A percentile compares a stretch with the other conserved stretches of the same genome.
Conservation (phyloP, 2,888 invertebrate species). For the Eilema depressum region DNA sequence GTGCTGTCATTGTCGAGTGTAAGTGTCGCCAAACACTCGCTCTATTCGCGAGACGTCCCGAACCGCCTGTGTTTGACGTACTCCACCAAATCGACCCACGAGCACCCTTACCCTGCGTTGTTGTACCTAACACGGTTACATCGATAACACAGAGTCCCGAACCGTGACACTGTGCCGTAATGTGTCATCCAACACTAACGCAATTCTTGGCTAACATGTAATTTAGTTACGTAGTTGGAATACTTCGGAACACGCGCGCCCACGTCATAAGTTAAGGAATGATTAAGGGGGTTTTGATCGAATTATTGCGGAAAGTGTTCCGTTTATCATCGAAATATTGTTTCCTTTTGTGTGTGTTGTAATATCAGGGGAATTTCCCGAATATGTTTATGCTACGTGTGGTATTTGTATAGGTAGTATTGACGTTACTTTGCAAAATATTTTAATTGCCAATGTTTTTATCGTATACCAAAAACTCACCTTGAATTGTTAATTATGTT, state of each 20-base stretch:
- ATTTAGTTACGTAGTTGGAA: conserved; percentile 52
- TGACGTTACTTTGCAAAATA: not conserved
- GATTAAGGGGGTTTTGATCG: conserved; percentile 65
- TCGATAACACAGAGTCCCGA: conserved; percentile 34
- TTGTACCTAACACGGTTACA: conserved; percentile 43
- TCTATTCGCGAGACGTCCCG: conserved; percentile 59
- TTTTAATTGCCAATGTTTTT: conserved; percentile 5
- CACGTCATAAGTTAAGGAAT: conserved; percentile 52
- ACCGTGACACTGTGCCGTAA: conserved; percentile 44
- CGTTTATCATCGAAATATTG: conserved; percentile 47
- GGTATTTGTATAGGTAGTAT: not conserved
- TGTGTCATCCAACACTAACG: conserved; percentile 47
- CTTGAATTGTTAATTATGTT: not conserved
- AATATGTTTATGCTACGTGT: not conserved
- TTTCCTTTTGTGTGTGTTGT: conserved; percentile 31
- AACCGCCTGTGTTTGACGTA: conserved; percentile 70
- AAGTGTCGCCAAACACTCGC: conserved; percentile 73
- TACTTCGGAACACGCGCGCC: conserved; percentile 44
- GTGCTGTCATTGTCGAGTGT: conserved; percentile 63
- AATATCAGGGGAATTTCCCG: conserved; percentile 3
- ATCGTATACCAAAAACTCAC: not conserved
- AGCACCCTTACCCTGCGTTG: conserved; percentile 61
- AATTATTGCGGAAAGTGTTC: conserved; percentile 61
- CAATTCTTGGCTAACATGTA: conserved; percentile 45
- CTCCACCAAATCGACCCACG: conserved; percentile 68